Evolutionary conservation across 1,140 invertebrate genomes (phyloP), one percentile per base, ranked within the genome.

Genomic region (Tetramorium parvispinum): DNA sequence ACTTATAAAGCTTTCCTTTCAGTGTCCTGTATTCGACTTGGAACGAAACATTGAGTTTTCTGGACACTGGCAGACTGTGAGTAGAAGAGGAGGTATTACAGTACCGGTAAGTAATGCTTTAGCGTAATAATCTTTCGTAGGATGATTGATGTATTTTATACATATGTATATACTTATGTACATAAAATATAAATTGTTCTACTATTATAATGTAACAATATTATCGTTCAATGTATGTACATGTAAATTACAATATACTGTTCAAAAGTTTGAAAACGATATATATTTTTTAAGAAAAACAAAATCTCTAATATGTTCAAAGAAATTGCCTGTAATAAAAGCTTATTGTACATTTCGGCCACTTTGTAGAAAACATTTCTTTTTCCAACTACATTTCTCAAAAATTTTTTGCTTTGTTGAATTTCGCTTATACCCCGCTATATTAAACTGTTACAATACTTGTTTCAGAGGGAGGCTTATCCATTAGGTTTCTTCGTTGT

Each of bases 401-500:
- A 32, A 32, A 32, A 0, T 32, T 32, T 0, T 32, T 32, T 32
- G 4, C 32, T 32, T 32, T 32, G 32, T 32, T 32, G 32, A 32
- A 32, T 32, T 32, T 32, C 32, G 0, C 32, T 32, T 32, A 4
- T 32, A 3, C 3, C 32, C 32, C 3, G 32, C 32, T 32, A 32
- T 13, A 66, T 68, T 37, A 86, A 77, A 73, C 71, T 75, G 32
- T 73, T 66, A 46, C 37, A 43, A 68, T 86, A 24, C 4, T 57
- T 86, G 2, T 92, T 94, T 66, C 76, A 95, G 94, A 93, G 81
- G 91, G 91, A 94, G 63, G 87, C 87, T 55, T 95, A 93, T 93
- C 97, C 97, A 1, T 87, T 96, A 65, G 97, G 97, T 11, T 97
- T 98, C 93, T 98, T 97, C 94, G 96, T 98, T 59, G 97, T 98